Evolutionary conservation across 1,140 invertebrate species (phyloP).

Genomic region (Pseudomyrmex cubaensis): DNA sequence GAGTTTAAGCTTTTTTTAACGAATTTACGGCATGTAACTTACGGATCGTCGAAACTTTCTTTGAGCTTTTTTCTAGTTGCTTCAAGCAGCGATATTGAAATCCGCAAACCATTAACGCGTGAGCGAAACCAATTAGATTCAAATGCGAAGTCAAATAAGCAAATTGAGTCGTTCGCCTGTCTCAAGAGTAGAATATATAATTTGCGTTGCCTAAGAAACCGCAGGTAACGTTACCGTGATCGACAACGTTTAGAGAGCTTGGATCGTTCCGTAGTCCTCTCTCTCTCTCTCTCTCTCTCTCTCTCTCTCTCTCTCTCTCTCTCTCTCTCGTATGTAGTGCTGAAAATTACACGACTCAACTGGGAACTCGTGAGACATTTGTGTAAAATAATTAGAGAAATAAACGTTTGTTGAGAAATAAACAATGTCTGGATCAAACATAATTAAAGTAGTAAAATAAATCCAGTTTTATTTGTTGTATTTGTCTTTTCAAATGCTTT

Average conservation of each 20-base stretch:
- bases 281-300: too few species aligned
- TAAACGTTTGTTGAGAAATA: too few species aligned
- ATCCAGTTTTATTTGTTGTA: not conserved
- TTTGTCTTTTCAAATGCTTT: not conserved
- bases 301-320: too few species aligned
- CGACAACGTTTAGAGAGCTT: slow-evolving; percentile 20
- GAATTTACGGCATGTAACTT: slow-evolving; percentile 44
- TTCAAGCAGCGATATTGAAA: not conserved
- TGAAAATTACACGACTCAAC: slow-evolving; percentile 42
- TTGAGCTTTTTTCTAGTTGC: not conserved
- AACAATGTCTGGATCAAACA: not conserved
- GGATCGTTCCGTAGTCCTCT: not conserved
- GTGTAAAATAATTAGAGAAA: slow-evolving; percentile 17
- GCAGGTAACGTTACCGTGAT: slow-evolving; percentile 37
- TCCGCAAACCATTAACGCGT: slow-evolving; percentile 23
- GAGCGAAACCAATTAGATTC: slow-evolving; percentile 30
- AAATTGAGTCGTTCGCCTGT: slow-evolving; percentile 30
- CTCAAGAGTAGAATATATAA: slow-evolving; percentile 51
- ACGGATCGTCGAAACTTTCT: slow-evolving; percentile 3
- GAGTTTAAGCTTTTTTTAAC: slow-evolving; percentile 32
- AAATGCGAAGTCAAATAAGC: slow-evolving; percentile 29
- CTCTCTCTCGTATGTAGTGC: too few species aligned
- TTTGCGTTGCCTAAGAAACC: slow-evolving; percentile 39
- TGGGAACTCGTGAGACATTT: slow-evolving; percentile 10
- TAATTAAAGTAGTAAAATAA: not conserved